Conservation (phyloP, 2,113 vertebrate genomes). For the Hydropotes inermis region DNA sequence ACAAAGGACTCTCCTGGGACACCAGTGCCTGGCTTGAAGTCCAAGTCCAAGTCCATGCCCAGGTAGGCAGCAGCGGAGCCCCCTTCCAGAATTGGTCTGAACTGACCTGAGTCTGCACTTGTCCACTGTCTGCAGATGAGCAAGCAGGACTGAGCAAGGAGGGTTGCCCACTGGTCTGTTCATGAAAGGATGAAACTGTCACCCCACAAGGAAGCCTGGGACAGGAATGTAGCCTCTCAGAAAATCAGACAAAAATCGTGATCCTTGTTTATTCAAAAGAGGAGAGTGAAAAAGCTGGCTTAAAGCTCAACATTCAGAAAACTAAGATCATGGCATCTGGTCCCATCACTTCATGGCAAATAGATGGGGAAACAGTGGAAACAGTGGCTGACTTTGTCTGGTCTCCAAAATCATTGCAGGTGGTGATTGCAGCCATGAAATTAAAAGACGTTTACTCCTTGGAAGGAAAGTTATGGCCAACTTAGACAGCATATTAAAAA, state of each 20-base stretch:
- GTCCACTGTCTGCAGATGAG: accelerated
- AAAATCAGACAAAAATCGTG: neutral
- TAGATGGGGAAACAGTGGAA: too few relatives aligned
- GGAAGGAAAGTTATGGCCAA: too few relatives aligned
- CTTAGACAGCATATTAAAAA: too few relatives aligned
- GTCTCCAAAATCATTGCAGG: too few relatives aligned
- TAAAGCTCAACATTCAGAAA: too few relatives aligned
- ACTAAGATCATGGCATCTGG: too few relatives aligned
- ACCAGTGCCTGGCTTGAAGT: neutral
- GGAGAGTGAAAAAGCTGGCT: too few relatives aligned
- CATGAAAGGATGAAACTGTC: neutral
- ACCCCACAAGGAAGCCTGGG: accelerated
- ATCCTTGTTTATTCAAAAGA: neutral
- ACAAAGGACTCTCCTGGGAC: neutral
- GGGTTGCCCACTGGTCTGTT: accelerated
- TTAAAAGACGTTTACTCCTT: too few relatives aligned
- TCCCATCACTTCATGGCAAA: too few relatives aligned
- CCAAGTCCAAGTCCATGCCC: neutral
- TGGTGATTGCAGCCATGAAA: too few relatives aligned
- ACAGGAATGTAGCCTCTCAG: neutral
- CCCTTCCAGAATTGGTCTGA: neutral
- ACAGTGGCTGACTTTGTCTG: too few relatives aligned
- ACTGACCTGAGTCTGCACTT: neutral
- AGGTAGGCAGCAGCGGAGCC: too few relatives aligned
- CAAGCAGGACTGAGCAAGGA: accelerated